Base-by-base conservation (phyloP, 2,888 invertebrate species). In the Sipha maydis region DNA sequence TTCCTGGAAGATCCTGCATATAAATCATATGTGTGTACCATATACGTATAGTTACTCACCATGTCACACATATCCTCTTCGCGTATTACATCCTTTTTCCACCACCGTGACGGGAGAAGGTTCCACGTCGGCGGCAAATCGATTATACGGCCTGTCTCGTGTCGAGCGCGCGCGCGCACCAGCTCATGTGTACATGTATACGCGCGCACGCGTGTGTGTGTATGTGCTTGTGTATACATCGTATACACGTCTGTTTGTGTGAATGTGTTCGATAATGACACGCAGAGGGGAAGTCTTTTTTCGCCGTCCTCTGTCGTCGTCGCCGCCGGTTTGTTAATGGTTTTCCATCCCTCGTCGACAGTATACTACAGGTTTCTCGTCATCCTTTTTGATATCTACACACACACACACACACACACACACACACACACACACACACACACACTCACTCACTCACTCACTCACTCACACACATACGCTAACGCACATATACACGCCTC, bases 101-200 rank as follows among this genome's bases (percentile, higher is more conserved):
- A 41, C 38, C 38, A 11, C 61, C 76, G 84, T 25, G 8, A 21
- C 28, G 75, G 61, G 56, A 61, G 61, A 38, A 75, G 75, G 38
- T 56, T 54, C 56, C 14, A 25, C 80, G 75, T 61, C 80, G 41
- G 61, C 75, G 80, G 61, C 88, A 82, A 88, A 88, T 88, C 88
- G 80, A 88, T 82, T 88, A 82, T 41, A 56, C 80, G 48, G 48
- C 77, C 34, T n/a, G 67, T 80, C 61, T 31, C 73, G 56, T 25
- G 54, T 73, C 83, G 25, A 5, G 77, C 25, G 31, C 34, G 83
- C 61, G 61, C 21, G 76, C 28, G 67, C 38, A 41, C 25, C 1
- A 14, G 28, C 31, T 69, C 69, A n/a, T 28, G 69, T 56, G 69
- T 69, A 9, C 28, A 9, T 69, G 25, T 21, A 19, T 56, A 19